phyloP scores from a whole-genome alignment of 2,113 vertebrate genomes.

The Nannospalax galili region DNA sequence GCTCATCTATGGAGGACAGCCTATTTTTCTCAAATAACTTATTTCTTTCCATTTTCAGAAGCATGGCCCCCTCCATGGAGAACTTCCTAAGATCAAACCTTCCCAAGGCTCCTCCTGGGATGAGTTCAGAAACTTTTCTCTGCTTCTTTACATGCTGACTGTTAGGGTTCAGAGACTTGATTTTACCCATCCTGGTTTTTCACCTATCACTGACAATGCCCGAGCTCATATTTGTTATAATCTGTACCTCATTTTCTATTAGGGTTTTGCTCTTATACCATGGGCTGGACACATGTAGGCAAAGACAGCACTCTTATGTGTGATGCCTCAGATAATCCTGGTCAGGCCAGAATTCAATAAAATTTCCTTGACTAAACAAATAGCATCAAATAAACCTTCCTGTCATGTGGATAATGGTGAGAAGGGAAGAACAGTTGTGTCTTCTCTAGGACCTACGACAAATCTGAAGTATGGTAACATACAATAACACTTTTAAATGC shows the following conservation, averaged over 20 bases:
- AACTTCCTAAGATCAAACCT: not conserved
- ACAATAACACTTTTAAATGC: not conserved
- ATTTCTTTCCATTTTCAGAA: not conserved
- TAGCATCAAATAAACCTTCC: not conserved
- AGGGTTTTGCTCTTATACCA: not conserved
- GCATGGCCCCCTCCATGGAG: not conserved
- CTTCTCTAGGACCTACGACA: not conserved
- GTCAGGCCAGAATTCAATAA: not conserved
- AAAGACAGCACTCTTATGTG: not conserved
- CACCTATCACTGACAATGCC: not conserved
- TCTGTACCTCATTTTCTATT: not conserved
- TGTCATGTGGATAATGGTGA: not conserved
- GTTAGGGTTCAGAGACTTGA: too few relatives aligned
- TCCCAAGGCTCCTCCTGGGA: not conserved
- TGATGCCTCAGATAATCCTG: not conserved
- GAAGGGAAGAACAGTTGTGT: not conserved
- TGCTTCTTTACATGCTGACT: too few relatives aligned
- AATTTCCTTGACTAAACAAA: conserved; percentile 18
- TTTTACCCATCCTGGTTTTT: too few relatives aligned
- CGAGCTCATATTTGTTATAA: not conserved
- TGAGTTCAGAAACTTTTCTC: not conserved
- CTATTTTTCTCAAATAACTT: not conserved
- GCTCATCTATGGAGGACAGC: not conserved
- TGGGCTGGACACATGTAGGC: not conserved
- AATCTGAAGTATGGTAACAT: not conserved